Evolutionary conservation across 2,888 invertebrate species (phyloP), one percentile per base, ranked within the genome.

Genomic region (Nomada goodeniana): DNA sequence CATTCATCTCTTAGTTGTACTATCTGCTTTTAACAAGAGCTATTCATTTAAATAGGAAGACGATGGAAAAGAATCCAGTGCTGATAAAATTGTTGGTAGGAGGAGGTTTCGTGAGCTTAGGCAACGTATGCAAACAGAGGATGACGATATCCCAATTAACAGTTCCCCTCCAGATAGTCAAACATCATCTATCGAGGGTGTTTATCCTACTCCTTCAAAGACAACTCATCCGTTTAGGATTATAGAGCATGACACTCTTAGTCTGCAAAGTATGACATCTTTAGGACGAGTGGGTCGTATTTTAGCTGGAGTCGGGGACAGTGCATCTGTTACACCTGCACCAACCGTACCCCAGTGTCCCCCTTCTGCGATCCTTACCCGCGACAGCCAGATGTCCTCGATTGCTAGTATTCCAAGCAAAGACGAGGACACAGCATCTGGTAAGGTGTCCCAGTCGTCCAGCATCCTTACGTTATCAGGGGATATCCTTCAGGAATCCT

Each of bases 201-300:
- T 97, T 18, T 97, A 96, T 93, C 95, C 96, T 11, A 94, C 95
- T 52, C 95, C 96, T 82, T 95, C 95, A 69, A 95, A 96, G 90
- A 95, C 96, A 64, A 94, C 95, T 78, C 97, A 97, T 94, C 98
- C 98, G 26, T 98, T 98, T 92, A 95, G 96, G 92, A 97, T 98
- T 85, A 97, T 98, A 90, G 97, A 98, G 88, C 97, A 97, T 90
- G 98, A 98, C 94, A 96, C 98, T 20, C 95, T 97, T 93, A 98
- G 98, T 92, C 94, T 98, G 89, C 98, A 98, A 93, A 98, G 98
- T 92, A 97, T 98, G 95, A 97, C 97, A 89, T 98, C 98, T 67
- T 94, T 98, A 77, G 98, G 98, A 36, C 95, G 98, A 89, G 96
- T 97, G 83, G 97, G 98, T 44, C 95, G 97, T 88, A 96, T 98